Evolutionary conservation across 2,113 vertebrate species (phyloP).

Genomic region (Ceyx margarethae): DNA sequence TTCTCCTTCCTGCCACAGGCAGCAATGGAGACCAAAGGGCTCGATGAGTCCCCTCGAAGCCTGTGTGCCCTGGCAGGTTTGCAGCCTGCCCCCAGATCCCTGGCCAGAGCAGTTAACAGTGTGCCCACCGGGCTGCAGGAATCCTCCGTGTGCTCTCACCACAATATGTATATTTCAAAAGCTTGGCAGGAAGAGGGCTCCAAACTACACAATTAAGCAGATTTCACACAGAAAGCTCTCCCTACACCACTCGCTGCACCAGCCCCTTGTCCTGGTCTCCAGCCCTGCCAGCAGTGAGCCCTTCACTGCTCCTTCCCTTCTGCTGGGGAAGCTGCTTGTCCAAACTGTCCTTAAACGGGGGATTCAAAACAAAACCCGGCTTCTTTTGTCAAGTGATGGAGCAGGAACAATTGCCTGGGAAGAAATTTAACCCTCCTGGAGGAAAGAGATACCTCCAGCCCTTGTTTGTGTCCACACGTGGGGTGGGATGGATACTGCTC

Average conservation of each 20-base stretch:
- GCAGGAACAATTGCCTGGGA: background rate
- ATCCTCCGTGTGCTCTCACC: background rate
- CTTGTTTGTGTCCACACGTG: background rate
- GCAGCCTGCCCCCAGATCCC: background rate
- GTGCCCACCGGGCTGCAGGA: background rate
- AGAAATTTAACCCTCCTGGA: slow-evolving; percentile 19
- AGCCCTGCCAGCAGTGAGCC: background rate
- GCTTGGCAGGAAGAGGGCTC: slow-evolving; percentile 68
- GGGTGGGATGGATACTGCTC: background rate
- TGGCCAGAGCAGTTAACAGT: background rate
- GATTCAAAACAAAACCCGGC: background rate
- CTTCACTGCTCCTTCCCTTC: background rate
- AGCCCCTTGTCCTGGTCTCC: rapidly evolving
- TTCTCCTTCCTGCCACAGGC: rapidly evolving
- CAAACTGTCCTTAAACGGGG: background rate
- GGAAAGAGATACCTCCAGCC: background rate
- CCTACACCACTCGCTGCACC: rapidly evolving
- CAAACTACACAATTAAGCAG: slow-evolving; percentile 53
- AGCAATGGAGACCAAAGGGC: background rate
- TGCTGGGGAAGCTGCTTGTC: background rate
- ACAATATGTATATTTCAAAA: slow-evolving; percentile 40
- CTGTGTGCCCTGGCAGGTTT: background rate
- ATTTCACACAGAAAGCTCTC: background rate
- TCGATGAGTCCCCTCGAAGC: background rate
- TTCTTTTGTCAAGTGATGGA: background rate